Conservation (phyloP, 2,113 vertebrate species). For the Ancistrus triradiatus region DNA sequence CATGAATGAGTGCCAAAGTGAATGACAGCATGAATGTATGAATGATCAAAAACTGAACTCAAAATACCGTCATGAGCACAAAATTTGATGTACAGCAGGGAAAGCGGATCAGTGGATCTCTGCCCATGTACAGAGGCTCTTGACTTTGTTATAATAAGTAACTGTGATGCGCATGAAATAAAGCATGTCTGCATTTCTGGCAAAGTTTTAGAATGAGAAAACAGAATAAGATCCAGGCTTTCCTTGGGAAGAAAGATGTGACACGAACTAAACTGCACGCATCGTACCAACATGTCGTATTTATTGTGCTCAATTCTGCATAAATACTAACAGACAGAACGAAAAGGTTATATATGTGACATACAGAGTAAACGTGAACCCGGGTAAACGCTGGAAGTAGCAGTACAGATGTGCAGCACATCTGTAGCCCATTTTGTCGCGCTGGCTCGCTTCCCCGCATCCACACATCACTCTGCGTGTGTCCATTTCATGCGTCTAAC, state of each 20-base stretch:
- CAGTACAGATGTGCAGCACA: slow-evolving; percentile 38
- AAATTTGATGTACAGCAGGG: slow-evolving; percentile 4
- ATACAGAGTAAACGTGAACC: neutral
- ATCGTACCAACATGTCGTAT: too few relatives aligned
- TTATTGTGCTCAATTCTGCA: too few relatives aligned
- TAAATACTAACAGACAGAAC: too few relatives aligned
- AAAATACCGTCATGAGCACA: slow-evolving; percentile 14
- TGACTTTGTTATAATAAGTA: neutral
- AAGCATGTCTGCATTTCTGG: neutral
- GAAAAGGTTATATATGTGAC: too few relatives aligned
- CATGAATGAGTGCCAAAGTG: slow-evolving; percentile 74
- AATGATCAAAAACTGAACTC: slow-evolving; percentile 44
- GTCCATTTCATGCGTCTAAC: neutral
- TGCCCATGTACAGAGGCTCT: neutral
- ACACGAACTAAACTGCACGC: neutral
- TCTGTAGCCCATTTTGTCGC: slow-evolving; percentile 36
- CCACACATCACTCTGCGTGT: slow-evolving; percentile 6
- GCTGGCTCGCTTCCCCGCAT: slow-evolving; percentile 10
- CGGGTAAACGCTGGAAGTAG: neutral
- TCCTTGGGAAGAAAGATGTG: neutral
- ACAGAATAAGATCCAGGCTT: slow-evolving; percentile 11
- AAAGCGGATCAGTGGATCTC: slow-evolving; percentile 23
- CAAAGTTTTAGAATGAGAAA: slow-evolving; percentile 21
- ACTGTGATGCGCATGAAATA: slow-evolving; percentile 14
- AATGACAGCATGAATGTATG: slow-evolving; percentile 61